These are phyloP conservation scores for Pristionchus arcanus DNA, from an alignment of 2,888 invertebrate genomes.

Conservation along the genomic window DNA sequence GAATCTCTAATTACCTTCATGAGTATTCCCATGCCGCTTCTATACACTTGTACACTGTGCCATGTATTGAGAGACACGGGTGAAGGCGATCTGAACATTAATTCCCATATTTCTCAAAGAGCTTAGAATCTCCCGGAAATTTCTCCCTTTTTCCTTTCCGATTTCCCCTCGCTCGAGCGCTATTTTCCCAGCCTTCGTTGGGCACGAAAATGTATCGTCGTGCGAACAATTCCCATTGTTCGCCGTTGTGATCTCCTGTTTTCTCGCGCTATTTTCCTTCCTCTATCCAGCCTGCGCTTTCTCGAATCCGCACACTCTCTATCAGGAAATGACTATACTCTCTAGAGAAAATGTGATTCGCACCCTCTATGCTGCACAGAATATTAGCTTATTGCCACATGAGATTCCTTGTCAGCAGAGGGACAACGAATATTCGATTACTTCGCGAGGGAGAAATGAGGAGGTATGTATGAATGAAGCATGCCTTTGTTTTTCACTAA, in stretches of 20 bases:
- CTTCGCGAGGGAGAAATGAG: background rate
- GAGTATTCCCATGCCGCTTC: constrained; percentile 66
- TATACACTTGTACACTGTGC: constrained; percentile 70
- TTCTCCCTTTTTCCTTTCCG: background rate
- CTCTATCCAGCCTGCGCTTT: background rate
- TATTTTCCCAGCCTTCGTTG: background rate
- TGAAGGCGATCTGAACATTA: constrained; percentile 62
- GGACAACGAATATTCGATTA: background rate
- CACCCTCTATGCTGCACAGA: constrained; percentile 16
- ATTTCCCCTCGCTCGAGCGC: background rate
- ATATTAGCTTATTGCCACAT: background rate
- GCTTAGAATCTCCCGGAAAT: background rate
- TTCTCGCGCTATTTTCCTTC: background rate
- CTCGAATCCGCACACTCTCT: background rate
- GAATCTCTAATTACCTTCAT: constrained; percentile 58
- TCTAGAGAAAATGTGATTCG: constrained; percentile 5
- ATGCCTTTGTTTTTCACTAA: background rate
- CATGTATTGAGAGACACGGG: constrained; percentile 64
- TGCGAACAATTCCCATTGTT: constrained; percentile 18
- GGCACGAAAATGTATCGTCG: constrained; percentile 17
- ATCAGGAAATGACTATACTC: background rate
- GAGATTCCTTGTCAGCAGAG: background rate
- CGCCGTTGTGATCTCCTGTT: background rate
- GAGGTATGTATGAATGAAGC: background rate
- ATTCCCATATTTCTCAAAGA: background rate